Percentiles rank a stretch among this genome's conserved stretches.
These are phyloP conservation scores for Trichacis sp. DNA, from an alignment of 2,888 invertebrate genomes.

Conservation along the genomic window DNA sequence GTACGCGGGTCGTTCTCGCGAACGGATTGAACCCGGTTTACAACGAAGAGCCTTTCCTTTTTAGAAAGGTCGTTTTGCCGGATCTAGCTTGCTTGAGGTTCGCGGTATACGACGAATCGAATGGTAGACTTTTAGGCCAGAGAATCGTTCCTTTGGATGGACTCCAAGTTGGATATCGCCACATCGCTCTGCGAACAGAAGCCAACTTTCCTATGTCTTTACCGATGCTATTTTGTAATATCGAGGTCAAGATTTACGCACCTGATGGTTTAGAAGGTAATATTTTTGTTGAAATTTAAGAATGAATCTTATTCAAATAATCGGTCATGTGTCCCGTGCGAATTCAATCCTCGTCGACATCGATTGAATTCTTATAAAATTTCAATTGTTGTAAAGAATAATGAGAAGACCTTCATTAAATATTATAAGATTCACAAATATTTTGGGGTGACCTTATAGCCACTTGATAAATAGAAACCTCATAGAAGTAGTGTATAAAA, in stretches of 20 bases:
- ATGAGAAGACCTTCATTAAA: no score
- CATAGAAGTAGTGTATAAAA: no score
- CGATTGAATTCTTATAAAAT: no score
- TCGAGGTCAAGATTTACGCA: slow-evolving; percentile 99
- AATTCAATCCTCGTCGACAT: no score
- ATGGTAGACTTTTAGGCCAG: slow-evolving; percentile 95
- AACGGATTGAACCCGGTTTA: slow-evolving; percentile 99
- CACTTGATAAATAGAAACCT: no score
- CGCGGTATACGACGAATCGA: slow-evolving; percentile 96
- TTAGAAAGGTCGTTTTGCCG: slow-evolving; percentile 98
- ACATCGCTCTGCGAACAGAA: slow-evolving; percentile 97
- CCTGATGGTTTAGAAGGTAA: slow-evolving; percentile 98
- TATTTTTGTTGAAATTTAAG: not conserved
- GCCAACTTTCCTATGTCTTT: slow-evolving; percentile 99
- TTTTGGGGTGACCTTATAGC: no score
- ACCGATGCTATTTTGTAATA: slow-evolving; percentile 98
- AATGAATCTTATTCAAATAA: no score
- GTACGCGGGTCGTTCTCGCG: slow-evolving; percentile 94
- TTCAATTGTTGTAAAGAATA: no score
- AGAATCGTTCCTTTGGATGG: slow-evolving; percentile 98
- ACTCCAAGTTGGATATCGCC: slow-evolving; percentile 96
- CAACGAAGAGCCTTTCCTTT: slow-evolving; percentile 98
- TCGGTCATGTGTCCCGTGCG: no score
- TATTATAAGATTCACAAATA: no score
- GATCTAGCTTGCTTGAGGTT: slow-evolving; percentile 97